Conservation (phyloP, 2,888 invertebrate genomes). For the Hyles lineata region DNA sequence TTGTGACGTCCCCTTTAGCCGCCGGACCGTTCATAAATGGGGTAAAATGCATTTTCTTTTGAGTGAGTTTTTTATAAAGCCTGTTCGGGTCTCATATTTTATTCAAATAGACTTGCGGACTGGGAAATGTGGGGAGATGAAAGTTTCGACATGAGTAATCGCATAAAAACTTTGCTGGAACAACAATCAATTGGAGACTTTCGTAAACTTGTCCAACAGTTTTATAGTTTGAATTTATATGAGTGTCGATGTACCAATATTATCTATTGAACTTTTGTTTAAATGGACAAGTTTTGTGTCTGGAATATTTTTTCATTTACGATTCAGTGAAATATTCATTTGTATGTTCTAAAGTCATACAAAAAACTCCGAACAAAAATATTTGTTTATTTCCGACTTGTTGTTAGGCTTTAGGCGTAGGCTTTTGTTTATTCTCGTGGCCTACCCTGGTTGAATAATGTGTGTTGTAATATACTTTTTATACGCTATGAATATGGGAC, state of each 20-base stretch:
- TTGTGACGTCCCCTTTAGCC: neutral
- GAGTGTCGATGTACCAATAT: slow-evolving; percentile 6
- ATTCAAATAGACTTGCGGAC: slow-evolving; percentile 54
- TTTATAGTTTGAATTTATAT: slow-evolving; percentile 40
- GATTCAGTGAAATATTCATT: neutral
- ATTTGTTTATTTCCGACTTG: too few species aligned
- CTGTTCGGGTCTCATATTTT: slow-evolving; percentile 53
- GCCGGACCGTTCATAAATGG: slow-evolving; percentile 11
- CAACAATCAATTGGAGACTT: slow-evolving; percentile 51
- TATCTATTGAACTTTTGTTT: slow-evolving; percentile 5
- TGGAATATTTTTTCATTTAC: neutral
- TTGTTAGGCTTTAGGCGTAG: too few species aligned
- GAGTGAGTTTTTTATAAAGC: slow-evolving; percentile 36
- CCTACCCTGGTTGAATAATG: too few species aligned
- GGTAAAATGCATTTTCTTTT: neutral
- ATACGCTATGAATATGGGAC: too few species aligned
- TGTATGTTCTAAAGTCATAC: too few species aligned
- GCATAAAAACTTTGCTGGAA: slow-evolving; percentile 46
- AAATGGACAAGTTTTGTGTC: neutral
- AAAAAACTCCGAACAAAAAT: too few species aligned
- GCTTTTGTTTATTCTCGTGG: too few species aligned
- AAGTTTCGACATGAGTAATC: slow-evolving; percentile 50
- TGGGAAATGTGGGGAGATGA: slow-evolving; percentile 49
- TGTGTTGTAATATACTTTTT: too few species aligned
- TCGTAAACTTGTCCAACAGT: slow-evolving; percentile 43